phyloP scores from a whole-genome alignment of 2,797 vertebrate genomes.

The Ceryle rudis region DNA sequence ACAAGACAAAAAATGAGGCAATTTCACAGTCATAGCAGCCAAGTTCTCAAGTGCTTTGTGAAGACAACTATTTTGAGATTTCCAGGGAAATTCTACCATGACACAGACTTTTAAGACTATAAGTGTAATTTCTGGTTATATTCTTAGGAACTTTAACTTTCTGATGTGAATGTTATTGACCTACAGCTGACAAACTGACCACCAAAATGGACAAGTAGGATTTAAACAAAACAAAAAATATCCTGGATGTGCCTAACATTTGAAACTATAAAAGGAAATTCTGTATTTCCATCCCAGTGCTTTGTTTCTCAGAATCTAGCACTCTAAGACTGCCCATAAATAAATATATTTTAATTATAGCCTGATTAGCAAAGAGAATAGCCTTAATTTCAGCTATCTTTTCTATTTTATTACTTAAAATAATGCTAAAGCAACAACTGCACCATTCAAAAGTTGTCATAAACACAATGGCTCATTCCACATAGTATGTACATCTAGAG shows the following conservation, averaged over 20 bases:
- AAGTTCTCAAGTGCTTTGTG: background rate
- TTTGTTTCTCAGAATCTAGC: background rate
- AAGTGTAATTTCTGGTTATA: background rate
- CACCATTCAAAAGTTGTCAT: background rate
- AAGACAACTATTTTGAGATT: background rate
- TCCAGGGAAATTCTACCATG: background rate
- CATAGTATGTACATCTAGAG: background rate
- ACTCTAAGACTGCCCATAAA: background rate
- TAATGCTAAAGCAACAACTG: background rate
- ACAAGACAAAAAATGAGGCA: background rate
- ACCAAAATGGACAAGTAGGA: background rate
- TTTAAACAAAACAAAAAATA: background rate
- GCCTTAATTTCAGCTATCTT: background rate
- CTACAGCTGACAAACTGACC: background rate
- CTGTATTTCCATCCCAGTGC: background rate
- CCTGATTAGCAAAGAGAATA: background rate
- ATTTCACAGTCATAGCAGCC: background rate
- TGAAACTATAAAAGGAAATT: background rate
- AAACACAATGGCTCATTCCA: background rate
- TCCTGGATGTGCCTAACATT: background rate
- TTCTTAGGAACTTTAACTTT: background rate
- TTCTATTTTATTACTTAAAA: background rate
- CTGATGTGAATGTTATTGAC: rapidly evolving
- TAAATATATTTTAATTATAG: background rate
- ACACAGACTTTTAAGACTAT: background rate